A percentile compares a stretch with the other conserved stretches of the same genome.
These are phyloP conservation scores for Pemphigus obesinymphae DNA, from an alignment of 1,140 invertebrate species.

Conservation along the genomic window DNA sequence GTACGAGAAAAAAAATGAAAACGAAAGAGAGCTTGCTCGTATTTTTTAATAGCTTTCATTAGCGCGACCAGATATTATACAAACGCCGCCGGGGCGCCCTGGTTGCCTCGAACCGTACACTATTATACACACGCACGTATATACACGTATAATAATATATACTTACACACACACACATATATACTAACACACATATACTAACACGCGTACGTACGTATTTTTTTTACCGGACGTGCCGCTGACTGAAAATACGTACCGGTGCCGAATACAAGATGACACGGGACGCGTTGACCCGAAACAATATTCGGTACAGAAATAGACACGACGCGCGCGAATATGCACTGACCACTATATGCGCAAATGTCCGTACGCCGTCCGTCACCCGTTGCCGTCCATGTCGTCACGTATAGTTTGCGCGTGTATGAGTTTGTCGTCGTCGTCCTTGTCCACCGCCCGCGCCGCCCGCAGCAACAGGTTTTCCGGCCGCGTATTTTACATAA, in stretches of 20 bases:
- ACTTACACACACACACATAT: not conserved
- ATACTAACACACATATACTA: not conserved
- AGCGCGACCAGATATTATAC: constrained; percentile 15
- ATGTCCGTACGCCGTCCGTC: not conserved
- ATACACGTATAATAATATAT: not conserved
- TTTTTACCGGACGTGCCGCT: not conserved
- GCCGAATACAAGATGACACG: too few species aligned
- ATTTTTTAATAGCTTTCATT: constrained; percentile 41
- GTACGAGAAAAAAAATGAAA: not conserved
- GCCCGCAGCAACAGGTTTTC: not conserved
- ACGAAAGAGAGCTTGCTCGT: constrained; percentile 1
- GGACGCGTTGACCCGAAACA: not conserved
- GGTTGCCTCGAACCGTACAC: not conserved
- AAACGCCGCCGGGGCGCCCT: not conserved
- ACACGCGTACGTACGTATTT: not conserved
- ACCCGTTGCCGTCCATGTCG: not conserved
- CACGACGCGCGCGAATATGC: not conserved
- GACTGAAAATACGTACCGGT: not conserved
- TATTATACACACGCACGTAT: not conserved
- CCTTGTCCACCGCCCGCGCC: not conserved
- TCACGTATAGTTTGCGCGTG: not conserved
- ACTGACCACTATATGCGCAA: not conserved
- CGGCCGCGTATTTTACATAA: too few species aligned
- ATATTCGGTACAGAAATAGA: not conserved
- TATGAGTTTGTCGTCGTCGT: not conserved